Evolutionary conservation across 2,888 invertebrate species (phyloP), one percentile per base, ranked within the genome.

Genomic region (Agonopterix alstromeriana): DNA sequence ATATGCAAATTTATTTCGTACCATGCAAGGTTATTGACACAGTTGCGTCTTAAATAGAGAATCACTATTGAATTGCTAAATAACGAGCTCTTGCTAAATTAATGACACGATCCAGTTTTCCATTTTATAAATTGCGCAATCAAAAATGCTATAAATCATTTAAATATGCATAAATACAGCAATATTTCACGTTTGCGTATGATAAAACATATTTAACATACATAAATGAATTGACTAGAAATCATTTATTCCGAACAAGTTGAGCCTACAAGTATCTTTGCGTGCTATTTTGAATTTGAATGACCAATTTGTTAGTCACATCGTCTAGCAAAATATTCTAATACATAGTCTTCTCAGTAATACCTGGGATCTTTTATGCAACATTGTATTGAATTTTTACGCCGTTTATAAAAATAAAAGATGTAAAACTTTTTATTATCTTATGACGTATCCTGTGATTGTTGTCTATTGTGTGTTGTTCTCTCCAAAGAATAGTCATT

Each of bases 1-100:
- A 67, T 79, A 83, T 84, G 82, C 66, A 73, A 84, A 84, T 83
- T 65, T 76, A 77, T 77, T 75, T 74, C 61, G 60, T 63, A 70
- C 63, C 60, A 64, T 65, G 71, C 86, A 82, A 86, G 83, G 85
- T 84, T 83, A 83, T 81, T 84, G 83, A 81, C 83, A 82, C 70
- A 82, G 65, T 76, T 80, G 73, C 67, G 70, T 73, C 68, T 70
- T 67, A 73, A 73, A 72, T 70, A 68, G 62, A 68, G 65, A 65
- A 70, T 70, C 71, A 61, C 59, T 73, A 70, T 70, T 65, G 61
- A 73, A 74, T 84, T 80, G 73, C 82, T 66, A 74, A 79, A 82
- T 65, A 71, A 67, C 63, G 56, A 66, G 51, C 66, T 67, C 67
- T 77, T 78, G 70, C 74, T 63, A 74, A 79, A 82, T 74, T 65